Base-by-base conservation (phyloP, 2,113 vertebrate genomes). In the Irena cyanogastra region DNA sequence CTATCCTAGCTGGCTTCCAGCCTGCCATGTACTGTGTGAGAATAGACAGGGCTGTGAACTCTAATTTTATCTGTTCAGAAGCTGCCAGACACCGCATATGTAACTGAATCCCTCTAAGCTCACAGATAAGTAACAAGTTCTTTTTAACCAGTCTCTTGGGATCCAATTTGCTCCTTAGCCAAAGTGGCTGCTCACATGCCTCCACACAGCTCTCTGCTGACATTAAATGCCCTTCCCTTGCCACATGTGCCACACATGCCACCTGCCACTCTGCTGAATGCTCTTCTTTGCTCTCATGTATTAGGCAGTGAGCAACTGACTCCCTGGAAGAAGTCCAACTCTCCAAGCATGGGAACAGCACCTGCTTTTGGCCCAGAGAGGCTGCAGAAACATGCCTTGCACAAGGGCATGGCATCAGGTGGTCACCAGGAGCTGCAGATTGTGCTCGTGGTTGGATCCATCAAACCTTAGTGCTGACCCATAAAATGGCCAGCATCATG, bases 51-150 rank as follows among this genome's bases (percentile, higher is more conserved):
- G 64, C 49, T 65, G 49, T 77, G 70, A 89, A 69, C 2, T 16
- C 74, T 92, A 65, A 88, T 94, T 96, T 94, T 92, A 80, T 91
- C 90, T 81, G 59, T n/a, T 61, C 57, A 80, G 54, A 68, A 89
- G 59, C 5, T 87, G 63, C 66, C 74, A 91, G 63, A 87, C 47
- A 79, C 39, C 11, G 2, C 28, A 20, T 24, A 66, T 0, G 2
- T 41, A 81, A 76, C 45, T 41, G 69, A 93, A 86, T 26, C 10
- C 64, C 56, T 60, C 26, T 59, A 82, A 89, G 69, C 59, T 83
- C 66, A 54, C 4, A 85, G 45, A 66, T 24, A 87, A 23, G 4
- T 35, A 90, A 66, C 49, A 80, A 79, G 74, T 50, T 57, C 70
- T 86, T 83, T 83, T 85, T 57, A 80, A 96, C 42, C 65, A 44